Percentiles rank a stretch among this genome's conserved stretches.
These are phyloP conservation scores for Merops nubicus DNA, from an alignment of 2,113 vertebrate species.

Conservation along the genomic window DNA sequence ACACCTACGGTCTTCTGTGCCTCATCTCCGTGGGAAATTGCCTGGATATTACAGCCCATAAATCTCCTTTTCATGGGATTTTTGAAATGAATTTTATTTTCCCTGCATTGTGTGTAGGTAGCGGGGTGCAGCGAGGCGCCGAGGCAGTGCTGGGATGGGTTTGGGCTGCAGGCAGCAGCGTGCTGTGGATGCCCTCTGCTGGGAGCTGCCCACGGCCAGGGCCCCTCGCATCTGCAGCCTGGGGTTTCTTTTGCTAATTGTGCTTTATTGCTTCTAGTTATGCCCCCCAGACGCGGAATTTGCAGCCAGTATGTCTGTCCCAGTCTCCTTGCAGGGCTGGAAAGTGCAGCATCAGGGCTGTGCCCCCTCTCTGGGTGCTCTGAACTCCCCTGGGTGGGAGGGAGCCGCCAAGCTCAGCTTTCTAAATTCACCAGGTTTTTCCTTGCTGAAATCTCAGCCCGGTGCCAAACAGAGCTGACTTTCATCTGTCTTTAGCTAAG, in stretches of 20 bases:
- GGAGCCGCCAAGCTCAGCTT: neutral
- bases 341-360: neutral
- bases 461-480: neutral
- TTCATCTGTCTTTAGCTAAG: neutral
- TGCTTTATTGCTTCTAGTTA: neutral
- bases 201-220: neutral
- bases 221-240: fast-evolving
- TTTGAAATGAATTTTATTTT: too few species aligned
- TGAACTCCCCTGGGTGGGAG: neutral
- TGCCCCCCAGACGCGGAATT: neutral
- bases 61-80: neutral
- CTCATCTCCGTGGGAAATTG: neutral
- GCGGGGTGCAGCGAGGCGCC: neutral
- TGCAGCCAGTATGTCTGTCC: fast-evolving
- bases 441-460: neutral
- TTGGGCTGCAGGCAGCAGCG: neutral
- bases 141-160: neutral
- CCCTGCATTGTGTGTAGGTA: fast-evolving
- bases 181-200: conserved; percentile 19
- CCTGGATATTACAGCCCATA: neutral
- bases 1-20: neutral
- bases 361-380: fast-evolving
- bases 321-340: fast-evolving
- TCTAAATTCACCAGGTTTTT: neutral
- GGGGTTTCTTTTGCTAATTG: neutral